Evolutionary conservation across 2,888 invertebrate species (phyloP).

Genomic region (Ypsolopha scabrella): DNA sequence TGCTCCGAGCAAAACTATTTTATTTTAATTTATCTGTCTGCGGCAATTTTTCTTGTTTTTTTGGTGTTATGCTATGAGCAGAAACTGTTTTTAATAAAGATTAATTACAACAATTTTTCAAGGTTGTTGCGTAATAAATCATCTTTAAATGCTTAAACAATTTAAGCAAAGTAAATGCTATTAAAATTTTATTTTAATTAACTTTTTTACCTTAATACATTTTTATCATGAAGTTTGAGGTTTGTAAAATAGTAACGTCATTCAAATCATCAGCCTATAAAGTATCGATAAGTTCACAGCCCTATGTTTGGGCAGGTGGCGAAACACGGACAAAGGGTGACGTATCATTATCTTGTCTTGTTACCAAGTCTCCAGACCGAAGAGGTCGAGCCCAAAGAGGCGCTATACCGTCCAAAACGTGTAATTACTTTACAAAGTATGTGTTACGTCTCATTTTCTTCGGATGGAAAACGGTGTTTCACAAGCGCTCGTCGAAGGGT

Average conservation of each 20-base stretch:
- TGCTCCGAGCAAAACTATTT: not conserved
- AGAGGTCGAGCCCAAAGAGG: conserved; percentile 16
- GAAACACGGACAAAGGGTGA: conserved; percentile 63
- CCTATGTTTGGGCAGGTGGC: conserved; percentile 65
- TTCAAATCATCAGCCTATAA: too few species aligned
- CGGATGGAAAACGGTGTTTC: conserved; percentile 6
- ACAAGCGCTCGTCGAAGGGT: conserved; percentile 1
- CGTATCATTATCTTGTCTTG: conserved; percentile 68
- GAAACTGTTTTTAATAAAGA: not conserved
- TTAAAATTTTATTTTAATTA: too few species aligned
- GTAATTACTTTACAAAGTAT: conserved; percentile 46
- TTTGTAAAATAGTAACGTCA: too few species aligned
- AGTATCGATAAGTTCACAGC: conserved; percentile 15
- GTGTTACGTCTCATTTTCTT: conserved; percentile 21
- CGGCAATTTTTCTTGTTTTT: not conserved
- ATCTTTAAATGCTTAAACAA: too few species aligned
- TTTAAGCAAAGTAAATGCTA: too few species aligned
- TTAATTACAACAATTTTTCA: not conserved
- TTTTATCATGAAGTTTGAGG: too few species aligned
- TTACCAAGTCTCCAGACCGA: conserved; percentile 24
- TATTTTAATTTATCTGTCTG: not conserved
- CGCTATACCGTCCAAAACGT: conserved; percentile 48
- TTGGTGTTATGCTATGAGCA: not conserved
- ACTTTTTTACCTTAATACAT: too few species aligned
- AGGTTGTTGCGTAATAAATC: not conserved